Evolutionary conservation across 2,888 invertebrate species (phyloP).

Genomic region (Rhingia rostrata): DNA sequence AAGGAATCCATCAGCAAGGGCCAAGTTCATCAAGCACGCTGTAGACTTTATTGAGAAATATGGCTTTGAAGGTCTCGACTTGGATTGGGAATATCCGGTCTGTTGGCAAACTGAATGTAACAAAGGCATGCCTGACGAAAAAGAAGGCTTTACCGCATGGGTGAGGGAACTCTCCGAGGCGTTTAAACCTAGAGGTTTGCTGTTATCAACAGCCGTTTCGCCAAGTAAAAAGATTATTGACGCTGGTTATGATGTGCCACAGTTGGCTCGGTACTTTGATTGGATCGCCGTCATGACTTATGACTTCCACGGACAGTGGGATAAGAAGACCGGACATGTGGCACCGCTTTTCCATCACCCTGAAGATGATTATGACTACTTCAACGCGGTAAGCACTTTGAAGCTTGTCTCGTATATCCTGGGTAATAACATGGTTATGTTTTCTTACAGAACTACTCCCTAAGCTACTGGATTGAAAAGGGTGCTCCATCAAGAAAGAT

Average conservation of each 20-base stretch:
- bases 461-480: conserved; percentile 94
- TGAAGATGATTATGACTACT: conserved; percentile 91
- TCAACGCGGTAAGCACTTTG: conserved; percentile 88
- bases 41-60: conserved; percentile 90
- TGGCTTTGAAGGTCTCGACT: conserved; percentile 95
- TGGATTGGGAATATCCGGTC: conserved; percentile 96
- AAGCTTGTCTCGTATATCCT: not conserved
- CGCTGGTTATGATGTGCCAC: conserved; percentile 92
- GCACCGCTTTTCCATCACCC: conserved; percentile 93
- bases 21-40: conserved; percentile 89
- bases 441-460: conserved; percentile 88
- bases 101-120: conserved; percentile 90
- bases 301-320: conserved; percentile 96
- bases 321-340: conserved; percentile 94
- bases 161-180: conserved; percentile 88
- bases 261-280: conserved; percentile 89
- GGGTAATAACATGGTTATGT: not conserved
- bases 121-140: conserved; percentile 92
- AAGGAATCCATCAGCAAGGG: conserved; percentile 88
- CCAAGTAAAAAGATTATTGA: conserved; percentile 95
- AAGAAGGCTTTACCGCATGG: conserved; percentile 89
- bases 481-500: conserved; percentile 92
- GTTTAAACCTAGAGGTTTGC: conserved; percentile 87
- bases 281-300: conserved; percentile 97
- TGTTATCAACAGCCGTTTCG: conserved; percentile 93